phyloP scores from a whole-genome alignment of 2,888 invertebrate genomes.

The Chymomyza amoena region DNA sequence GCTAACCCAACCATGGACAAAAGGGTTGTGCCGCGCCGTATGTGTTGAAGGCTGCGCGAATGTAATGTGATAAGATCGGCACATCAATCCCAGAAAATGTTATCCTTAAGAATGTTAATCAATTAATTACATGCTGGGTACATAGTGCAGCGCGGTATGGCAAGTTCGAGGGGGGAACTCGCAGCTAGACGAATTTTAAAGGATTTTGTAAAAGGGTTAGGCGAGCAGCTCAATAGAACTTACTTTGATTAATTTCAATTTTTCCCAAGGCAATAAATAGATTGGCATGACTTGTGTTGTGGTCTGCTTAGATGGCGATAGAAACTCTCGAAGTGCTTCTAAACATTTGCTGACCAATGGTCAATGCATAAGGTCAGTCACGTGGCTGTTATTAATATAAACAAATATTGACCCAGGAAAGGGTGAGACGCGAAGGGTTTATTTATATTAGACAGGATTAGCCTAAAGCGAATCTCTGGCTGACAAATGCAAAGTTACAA shows the following conservation, averaged over 20 bases:
- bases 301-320: conserved; percentile 24
- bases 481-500: conserved; percentile 9
- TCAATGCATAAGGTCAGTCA: conserved; percentile 60
- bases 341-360: conserved; percentile 59
- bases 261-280: conserved; percentile 58
- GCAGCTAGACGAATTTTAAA: conserved; percentile 14
- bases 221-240: background rate
- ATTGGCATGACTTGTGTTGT: conserved; percentile 45
- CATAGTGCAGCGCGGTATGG: conserved; percentile 14
- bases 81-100: conserved; percentile 56
- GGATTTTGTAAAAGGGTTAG: conserved; percentile 54
- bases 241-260: conserved; percentile 61
- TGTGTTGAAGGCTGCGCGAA: conserved; percentile 58
- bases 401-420: conserved; percentile 57
- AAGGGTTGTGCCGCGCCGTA: conserved; percentile 49
- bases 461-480: background rate
- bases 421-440: conserved; percentile 37
- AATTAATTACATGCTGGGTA: conserved; percentile 76
- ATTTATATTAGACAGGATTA: conserved; percentile 7
- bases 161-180: conserved; percentile 5
- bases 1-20: conserved; percentile 22
- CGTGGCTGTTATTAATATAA: conserved; percentile 66
- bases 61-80: conserved; percentile 66
- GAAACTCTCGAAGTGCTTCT: conserved; percentile 18
- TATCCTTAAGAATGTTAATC: conserved; percentile 73